Conservation (phyloP, 2,113 vertebrate species). For the Scytalopus superciliaris region DNA sequence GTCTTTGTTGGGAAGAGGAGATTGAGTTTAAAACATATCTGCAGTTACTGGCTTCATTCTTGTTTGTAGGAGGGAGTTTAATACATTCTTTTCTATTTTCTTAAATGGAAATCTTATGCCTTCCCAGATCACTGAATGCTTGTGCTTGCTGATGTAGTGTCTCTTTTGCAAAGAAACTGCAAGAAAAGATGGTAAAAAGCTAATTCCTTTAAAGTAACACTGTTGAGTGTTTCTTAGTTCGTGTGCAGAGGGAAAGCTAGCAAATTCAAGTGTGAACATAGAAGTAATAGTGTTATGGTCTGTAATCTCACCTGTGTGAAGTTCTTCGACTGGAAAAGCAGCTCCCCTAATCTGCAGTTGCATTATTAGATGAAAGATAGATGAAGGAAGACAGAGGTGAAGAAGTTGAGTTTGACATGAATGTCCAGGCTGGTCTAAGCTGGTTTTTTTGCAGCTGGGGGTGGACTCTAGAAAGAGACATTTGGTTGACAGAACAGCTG, state of each 20-base stretch:
- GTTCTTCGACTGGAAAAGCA: neutral
- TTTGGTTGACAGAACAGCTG: neutral
- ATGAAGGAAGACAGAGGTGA: neutral
- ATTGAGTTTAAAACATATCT: neutral
- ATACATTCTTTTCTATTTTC: neutral
- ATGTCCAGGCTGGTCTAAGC: neutral
- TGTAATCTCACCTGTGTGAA: neutral
- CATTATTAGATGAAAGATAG: neutral
- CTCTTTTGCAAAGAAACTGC: neutral
- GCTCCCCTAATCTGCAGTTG: neutral
- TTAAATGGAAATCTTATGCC: neutral
- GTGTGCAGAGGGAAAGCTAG: neutral
- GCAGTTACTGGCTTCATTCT: neutral
- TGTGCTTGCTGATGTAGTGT: neutral
- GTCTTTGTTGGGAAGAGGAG: neutral
- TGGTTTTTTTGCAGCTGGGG: neutral
- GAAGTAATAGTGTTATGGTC: neutral
- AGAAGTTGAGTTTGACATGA: neutral
- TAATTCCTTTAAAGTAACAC: neutral
- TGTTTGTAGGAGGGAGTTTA: neutral
- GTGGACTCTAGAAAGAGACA: neutral
- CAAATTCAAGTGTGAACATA: neutral
- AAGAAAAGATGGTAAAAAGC: neutral
- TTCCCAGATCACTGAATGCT: neutral
- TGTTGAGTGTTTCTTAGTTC: neutral